These are phyloP conservation scores for Eristalis tenax DNA, from an alignment of 2,888 invertebrate species.

Conservation along the genomic window DNA sequence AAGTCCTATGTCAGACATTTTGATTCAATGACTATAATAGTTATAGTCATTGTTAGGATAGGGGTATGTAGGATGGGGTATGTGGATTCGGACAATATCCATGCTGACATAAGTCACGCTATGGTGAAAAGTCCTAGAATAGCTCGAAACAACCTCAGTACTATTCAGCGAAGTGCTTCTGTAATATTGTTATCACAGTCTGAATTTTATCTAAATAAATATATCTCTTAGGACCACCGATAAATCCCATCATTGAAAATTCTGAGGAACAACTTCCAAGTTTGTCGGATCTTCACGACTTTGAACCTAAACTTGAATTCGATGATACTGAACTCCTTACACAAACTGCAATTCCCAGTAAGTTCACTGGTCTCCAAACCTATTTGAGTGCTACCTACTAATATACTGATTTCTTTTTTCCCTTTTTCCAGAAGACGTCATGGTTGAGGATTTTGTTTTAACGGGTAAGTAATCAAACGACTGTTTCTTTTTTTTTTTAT, in stretches of 20 bases:
- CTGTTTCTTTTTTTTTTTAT: background rate
- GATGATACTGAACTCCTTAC: slow-evolving; percentile 95
- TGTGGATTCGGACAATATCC: too few relatives aligned
- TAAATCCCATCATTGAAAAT: slow-evolving; percentile 81
- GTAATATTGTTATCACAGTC: too few relatives aligned
- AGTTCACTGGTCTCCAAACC: slow-evolving; percentile 74
- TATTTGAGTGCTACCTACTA: slow-evolving; percentile 15
- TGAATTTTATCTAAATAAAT: background rate
- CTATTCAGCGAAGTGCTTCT: too few relatives aligned
- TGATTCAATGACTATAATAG: too few relatives aligned
- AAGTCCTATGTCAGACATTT: too few relatives aligned
- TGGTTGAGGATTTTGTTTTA: slow-evolving; percentile 79
- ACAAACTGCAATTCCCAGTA: slow-evolving; percentile 87
- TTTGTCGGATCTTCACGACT: slow-evolving; percentile 94
- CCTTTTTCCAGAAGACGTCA: slow-evolving; percentile 78
- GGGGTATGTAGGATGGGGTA: too few relatives aligned
- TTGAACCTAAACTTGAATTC: slow-evolving; percentile 97
- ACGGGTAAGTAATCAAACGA: slow-evolving; percentile 74
- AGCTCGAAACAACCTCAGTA: too few relatives aligned
- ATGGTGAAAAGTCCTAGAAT: too few relatives aligned
- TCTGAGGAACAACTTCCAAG: slow-evolving; percentile 92
- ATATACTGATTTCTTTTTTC: slow-evolving; percentile 65
- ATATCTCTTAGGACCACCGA: slow-evolving; percentile 77
- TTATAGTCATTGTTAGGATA: too few relatives aligned
- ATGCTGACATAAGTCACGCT: too few relatives aligned